Evolutionary conservation across 2,888 invertebrate species (phyloP).

Genomic region (Leucania comma): DNA sequence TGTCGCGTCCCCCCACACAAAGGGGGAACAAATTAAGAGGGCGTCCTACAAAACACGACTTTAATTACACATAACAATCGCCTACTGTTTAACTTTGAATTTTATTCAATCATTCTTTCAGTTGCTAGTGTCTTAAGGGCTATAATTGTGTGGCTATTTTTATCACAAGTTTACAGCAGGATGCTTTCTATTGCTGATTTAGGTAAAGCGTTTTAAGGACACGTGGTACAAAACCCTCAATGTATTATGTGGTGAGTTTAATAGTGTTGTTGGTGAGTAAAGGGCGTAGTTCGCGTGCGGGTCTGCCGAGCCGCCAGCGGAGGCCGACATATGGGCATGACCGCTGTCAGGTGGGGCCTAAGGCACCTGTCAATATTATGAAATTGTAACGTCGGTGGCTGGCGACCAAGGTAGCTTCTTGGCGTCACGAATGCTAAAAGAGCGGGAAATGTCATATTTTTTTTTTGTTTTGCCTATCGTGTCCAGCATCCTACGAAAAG

Average conservation of each 20-base stretch:
- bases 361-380: slow-evolving; percentile 84
- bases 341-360: slow-evolving; percentile 85
- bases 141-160: slow-evolving; percentile 38
- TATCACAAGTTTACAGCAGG: slow-evolving; percentile 31
- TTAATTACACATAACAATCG: slow-evolving; percentile 80
- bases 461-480: neutral
- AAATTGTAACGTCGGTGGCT: slow-evolving; percentile 63
- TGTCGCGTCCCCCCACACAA: slow-evolving; percentile 74
- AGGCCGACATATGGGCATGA: slow-evolving; percentile 85
- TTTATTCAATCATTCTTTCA: slow-evolving; percentile 55
- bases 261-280: slow-evolving; percentile 39
- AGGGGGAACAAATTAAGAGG: slow-evolving; percentile 79
- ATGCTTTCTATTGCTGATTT: slow-evolving; percentile 42
- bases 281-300: slow-evolving; percentile 79
- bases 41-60: slow-evolving; percentile 77
- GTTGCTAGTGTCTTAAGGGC: slow-evolving; percentile 41
- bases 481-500: neutral
- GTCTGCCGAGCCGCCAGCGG: slow-evolving; percentile 62
- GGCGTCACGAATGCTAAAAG: slow-evolving; percentile 35
- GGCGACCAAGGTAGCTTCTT: slow-evolving; percentile 49
- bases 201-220: neutral
- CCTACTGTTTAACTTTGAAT: slow-evolving; percentile 69
- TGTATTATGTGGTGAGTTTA: slow-evolving; percentile 26
- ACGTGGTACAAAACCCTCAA: slow-evolving; percentile 18
- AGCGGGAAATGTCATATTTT: slow-evolving; percentile 20